A percentile compares a stretch with the other conserved stretches of the same genome.
phyloP scores from a whole-genome alignment of 2,113 vertebrate genomes.

The Haemorhous mexicanus region DNA sequence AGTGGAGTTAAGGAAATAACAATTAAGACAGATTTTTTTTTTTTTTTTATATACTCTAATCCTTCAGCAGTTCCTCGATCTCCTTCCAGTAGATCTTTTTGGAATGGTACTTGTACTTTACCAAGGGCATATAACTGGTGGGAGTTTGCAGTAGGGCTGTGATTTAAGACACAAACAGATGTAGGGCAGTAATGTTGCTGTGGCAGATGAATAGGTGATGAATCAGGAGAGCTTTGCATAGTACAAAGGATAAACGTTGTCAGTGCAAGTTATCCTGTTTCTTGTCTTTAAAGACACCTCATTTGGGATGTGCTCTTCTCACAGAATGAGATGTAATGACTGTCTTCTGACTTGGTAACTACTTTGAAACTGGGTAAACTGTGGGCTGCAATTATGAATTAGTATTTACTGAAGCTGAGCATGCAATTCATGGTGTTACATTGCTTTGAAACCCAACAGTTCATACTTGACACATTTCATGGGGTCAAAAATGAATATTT shows the following conservation, averaged over 20 bases:
- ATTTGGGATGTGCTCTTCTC: constrained; percentile 36
- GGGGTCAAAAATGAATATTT: neutral
- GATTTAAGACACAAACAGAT: constrained; percentile 18
- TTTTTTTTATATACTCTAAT: neutral
- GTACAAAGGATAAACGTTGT: constrained; percentile 36
- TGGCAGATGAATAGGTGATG: constrained; percentile 38
- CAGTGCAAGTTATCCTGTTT: constrained; percentile 38
- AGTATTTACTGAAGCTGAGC: constrained; percentile 10
- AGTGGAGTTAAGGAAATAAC: neutral
- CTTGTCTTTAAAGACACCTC: constrained; percentile 51
- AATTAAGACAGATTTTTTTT: no score
- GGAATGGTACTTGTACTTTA: neutral
- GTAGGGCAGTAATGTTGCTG: neutral
- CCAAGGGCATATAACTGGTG: neutral
- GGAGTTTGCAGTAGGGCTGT: neutral
- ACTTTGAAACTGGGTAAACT: constrained; percentile 37
- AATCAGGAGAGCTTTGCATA: constrained; percentile 37
- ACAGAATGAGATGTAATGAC: neutral
- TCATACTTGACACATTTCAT: neutral
- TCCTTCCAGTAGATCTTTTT: accelerated
- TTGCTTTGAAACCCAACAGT: neutral
- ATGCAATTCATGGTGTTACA: neutral
- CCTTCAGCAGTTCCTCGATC: neutral
- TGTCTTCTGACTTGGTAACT: constrained; percentile 17
- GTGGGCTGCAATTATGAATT: neutral